These are phyloP conservation scores for Gortyna flavago DNA, from an alignment of 2,888 invertebrate species.

Conservation along the genomic window DNA sequence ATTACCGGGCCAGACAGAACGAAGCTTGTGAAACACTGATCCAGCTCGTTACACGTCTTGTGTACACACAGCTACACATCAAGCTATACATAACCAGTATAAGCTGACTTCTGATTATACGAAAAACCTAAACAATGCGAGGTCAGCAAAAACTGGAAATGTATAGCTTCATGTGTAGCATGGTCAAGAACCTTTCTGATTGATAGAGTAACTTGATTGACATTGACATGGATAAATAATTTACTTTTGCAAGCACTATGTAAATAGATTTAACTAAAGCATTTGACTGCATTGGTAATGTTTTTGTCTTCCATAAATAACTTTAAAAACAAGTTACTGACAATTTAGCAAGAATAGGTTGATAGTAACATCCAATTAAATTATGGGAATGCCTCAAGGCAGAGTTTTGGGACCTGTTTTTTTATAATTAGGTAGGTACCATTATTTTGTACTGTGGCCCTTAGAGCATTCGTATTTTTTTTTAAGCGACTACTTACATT, in stretches of 20 bases:
- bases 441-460: background rate
- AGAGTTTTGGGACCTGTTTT: background rate
- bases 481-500: background rate
- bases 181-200: constrained; percentile 8
- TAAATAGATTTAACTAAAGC: background rate
- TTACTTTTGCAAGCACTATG: constrained; percentile 7
- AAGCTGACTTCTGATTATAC: no score
- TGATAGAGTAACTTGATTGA: background rate
- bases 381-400: background rate
- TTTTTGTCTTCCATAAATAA: background rate
- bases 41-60: no score
- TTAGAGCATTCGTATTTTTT: background rate
- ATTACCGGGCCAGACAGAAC: no score
- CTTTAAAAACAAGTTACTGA: background rate
- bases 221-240: background rate
- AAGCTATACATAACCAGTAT: no score
- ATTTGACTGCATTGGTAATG: constrained; percentile 14
- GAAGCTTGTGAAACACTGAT: no score
- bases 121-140: no score
- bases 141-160: no score
- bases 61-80: no score
- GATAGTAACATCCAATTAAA: background rate
- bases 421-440: background rate
- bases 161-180: no score
- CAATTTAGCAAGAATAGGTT: background rate